A percentile compares a stretch with the other conserved stretches of the same genome.
Evolutionary conservation across 2,797 vertebrate species (phyloP).

Genomic region (Potorous gilbertii): DNA sequence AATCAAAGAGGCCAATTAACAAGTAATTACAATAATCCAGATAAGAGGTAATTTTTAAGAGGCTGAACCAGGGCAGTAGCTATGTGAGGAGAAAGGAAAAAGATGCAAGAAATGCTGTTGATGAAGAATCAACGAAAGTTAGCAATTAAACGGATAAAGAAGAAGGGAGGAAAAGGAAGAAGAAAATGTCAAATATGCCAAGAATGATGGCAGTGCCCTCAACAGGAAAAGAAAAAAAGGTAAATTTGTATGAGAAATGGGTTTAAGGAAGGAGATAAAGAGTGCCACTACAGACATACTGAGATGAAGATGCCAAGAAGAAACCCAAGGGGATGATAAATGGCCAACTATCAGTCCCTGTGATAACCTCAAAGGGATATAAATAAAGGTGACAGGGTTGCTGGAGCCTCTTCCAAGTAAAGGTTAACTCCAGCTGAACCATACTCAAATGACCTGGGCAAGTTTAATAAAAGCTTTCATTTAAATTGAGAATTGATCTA

Average conservation of each 20-base stretch:
- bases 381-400: not conserved
- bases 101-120: not conserved
- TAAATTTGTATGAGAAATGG: not conserved
- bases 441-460: not conserved
- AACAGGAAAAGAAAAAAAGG: not conserved
- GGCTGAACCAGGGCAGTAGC: not conserved
- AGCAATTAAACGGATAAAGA: not conserved
- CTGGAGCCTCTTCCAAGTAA: not conserved
- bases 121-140: not conserved
- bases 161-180: not conserved
- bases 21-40: not conserved
- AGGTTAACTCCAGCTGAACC: not conserved
- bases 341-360: not conserved
- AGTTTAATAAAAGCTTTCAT: not conserved
- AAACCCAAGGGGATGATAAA: not conserved
- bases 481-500: not conserved
- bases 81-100: not conserved
- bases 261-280: not conserved
- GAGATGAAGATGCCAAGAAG: not conserved
- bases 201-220: not conserved
- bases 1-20: not conserved
- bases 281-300: not conserved
- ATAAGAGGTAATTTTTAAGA: not conserved
- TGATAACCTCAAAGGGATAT: not conserved
- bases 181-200: not conserved